Evolutionary conservation across 2,113 vertebrate species (phyloP).

Genomic region (Leptobrachium ailaonicum): DNA sequence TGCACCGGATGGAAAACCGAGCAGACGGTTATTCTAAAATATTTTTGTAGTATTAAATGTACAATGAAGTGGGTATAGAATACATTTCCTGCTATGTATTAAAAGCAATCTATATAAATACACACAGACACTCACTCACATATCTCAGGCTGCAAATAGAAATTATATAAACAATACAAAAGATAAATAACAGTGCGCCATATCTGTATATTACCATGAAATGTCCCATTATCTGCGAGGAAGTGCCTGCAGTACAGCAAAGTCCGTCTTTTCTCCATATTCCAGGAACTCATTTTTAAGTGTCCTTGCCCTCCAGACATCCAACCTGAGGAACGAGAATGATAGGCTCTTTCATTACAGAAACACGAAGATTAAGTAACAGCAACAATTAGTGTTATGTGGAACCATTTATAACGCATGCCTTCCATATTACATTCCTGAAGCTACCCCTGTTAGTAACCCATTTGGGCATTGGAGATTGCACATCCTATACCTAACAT

Average conservation of each 20-base stretch:
- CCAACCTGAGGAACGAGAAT: slow-evolving; percentile 31
- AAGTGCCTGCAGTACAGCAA: slow-evolving; percentile 90
- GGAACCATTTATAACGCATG: no score
- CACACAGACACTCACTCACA: not conserved
- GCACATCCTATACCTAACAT: no score
- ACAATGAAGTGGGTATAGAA: no score
- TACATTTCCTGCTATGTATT: not conserved
- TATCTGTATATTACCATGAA: slow-evolving; percentile 81
- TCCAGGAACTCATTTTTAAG: slow-evolving; percentile 79
- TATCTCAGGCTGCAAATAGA: not conserved
- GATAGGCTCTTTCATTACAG: no score
- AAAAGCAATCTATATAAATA: not conserved
- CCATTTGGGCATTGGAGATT: no score
- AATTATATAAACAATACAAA: not conserved
- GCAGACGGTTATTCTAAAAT: no score
- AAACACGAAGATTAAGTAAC: no score
- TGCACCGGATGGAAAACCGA: no score
- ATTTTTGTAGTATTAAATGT: no score
- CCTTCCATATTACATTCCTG: no score
- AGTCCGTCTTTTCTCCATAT: slow-evolving; percentile 70
- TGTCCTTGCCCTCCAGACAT: slow-evolving; percentile 58
- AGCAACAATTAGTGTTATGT: no score
- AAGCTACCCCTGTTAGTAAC: no score
- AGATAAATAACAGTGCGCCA: not conserved
- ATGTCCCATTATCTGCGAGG: slow-evolving; percentile 85